phyloP scores from a whole-genome alignment of 2,888 invertebrate genomes.

The Sphaerophoria taeniata region DNA sequence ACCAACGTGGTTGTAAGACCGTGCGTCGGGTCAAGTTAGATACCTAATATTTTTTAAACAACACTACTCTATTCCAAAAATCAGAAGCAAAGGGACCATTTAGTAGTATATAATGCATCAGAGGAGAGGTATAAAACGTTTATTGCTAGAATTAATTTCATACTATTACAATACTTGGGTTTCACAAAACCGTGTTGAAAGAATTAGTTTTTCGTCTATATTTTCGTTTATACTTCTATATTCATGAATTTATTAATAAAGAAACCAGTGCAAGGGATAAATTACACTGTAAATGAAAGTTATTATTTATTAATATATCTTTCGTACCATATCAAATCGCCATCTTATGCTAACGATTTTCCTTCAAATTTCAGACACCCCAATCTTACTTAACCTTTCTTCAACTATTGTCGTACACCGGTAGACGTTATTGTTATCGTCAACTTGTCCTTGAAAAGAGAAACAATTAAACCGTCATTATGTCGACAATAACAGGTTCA shows the following conservation, averaged over 20 bases:
- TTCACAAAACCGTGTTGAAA: too few species aligned
- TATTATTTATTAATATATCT: slow-evolving; percentile 20
- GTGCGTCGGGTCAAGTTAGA: too few species aligned
- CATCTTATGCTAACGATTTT: slow-evolving; percentile 25
- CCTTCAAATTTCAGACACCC: not conserved
- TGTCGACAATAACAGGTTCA: slow-evolving; percentile 52
- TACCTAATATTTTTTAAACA: too few species aligned
- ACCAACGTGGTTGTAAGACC: too few species aligned
- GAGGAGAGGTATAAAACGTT: too few species aligned
- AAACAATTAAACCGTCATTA: slow-evolving; percentile 66
- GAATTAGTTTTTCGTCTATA: too few species aligned
- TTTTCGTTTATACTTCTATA: too few species aligned
- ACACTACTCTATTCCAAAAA: too few species aligned
- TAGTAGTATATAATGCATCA: too few species aligned
- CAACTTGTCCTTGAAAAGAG: slow-evolving; percentile 37
- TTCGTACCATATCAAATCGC: not conserved
- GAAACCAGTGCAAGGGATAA: not conserved
- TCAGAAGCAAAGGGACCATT: too few species aligned
- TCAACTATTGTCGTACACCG: not conserved
- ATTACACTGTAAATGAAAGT: slow-evolving; percentile 5
- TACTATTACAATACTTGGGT: too few species aligned
- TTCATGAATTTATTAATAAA: not conserved
- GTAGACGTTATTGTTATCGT: slow-evolving; percentile 3
- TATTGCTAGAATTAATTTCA: too few species aligned
- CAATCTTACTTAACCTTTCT: not conserved